A percentile compares a stretch with the other conserved stretches of the same genome.
Evolutionary conservation across 2,888 invertebrate genomes (phyloP).

Genomic region (Chloroclysta siterata): DNA sequence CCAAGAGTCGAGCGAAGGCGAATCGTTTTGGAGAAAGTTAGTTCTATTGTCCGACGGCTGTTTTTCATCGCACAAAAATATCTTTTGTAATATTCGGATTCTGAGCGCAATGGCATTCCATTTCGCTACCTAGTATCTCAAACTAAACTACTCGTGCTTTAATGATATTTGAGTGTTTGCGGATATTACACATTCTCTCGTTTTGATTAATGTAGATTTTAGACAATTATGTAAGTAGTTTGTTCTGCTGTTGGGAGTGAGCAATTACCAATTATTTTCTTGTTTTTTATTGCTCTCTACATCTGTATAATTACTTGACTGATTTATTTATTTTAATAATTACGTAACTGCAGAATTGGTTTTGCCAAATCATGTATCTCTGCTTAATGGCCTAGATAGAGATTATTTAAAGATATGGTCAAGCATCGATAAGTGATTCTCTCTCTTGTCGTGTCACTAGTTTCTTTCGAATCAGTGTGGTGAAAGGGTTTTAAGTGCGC

Average conservation of each 20-base stretch:
- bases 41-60: slow-evolving; percentile 36
- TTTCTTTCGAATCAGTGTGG: no score
- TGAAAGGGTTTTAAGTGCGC: no score
- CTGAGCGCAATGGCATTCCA: slow-evolving; percentile 24
- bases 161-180: slow-evolving; percentile 10
- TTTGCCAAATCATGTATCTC: neutral
- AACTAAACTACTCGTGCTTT: slow-evolving; percentile 1
- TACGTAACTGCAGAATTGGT: neutral
- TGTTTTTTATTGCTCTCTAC: slow-evolving; percentile 1
- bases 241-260: slow-evolving; percentile 11
- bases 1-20: slow-evolving; percentile 21
- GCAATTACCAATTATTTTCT: slow-evolving; percentile 9
- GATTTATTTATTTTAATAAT: neutral
- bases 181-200: slow-evolving; percentile 8
- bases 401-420: neutral
- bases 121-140: slow-evolving; percentile 15
- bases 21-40: slow-evolving; percentile 41
- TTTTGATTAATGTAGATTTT: slow-evolving; percentile 6
- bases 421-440: neutral
- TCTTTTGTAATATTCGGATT: slow-evolving; percentile 40
- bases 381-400: no score
- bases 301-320: slow-evolving; percentile 6
- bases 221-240: slow-evolving; percentile 7
- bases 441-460: no score
- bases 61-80: slow-evolving; percentile 41